Evolutionary conservation across 1,140 invertebrate species (phyloP).

Genomic region (Eumaeus atala): DNA sequence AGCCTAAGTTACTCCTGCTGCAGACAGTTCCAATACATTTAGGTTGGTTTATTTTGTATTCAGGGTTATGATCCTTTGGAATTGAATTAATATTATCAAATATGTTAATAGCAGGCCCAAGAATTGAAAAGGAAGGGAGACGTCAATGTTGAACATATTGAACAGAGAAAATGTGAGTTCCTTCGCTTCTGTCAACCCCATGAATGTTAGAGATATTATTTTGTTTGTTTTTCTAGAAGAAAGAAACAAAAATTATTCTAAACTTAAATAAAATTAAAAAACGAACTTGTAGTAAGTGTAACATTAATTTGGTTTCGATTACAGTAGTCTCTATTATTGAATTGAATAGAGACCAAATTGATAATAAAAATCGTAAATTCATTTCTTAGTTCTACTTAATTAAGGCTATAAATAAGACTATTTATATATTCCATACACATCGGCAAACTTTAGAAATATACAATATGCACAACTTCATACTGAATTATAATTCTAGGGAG

Average conservation of each 20-base stretch:
- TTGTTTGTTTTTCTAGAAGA: conserved; percentile 48
- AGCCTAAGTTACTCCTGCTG: too few species aligned
- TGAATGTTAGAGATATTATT: conserved; percentile 37
- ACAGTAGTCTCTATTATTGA: too few species aligned
- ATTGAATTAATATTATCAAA: conserved; percentile 54
- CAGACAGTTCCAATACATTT: too few species aligned
- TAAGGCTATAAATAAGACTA: too few species aligned
- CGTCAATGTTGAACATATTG: conserved; percentile 50
- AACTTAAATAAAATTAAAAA: neutral
- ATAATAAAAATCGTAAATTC: too few species aligned
- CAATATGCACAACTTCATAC: too few species aligned
- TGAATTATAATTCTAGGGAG: too few species aligned
- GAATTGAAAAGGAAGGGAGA: conserved; percentile 53
- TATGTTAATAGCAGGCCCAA: conserved; percentile 47
- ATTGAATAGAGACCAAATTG: too few species aligned
- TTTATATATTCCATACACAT: too few species aligned
- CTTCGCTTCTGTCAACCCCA: conserved; percentile 44
- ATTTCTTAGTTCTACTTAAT: too few species aligned
- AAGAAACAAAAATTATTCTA: conserved; percentile 15
- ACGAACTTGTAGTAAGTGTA: neutral
- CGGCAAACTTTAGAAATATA: too few species aligned
- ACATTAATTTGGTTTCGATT: neutral
- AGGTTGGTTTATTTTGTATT: too few species aligned
- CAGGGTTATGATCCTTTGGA: conserved; percentile 50
- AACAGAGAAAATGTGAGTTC: conserved; percentile 50